Conservation (phyloP, 1,140 invertebrate species). For the Drosophila repletoides region DNA sequence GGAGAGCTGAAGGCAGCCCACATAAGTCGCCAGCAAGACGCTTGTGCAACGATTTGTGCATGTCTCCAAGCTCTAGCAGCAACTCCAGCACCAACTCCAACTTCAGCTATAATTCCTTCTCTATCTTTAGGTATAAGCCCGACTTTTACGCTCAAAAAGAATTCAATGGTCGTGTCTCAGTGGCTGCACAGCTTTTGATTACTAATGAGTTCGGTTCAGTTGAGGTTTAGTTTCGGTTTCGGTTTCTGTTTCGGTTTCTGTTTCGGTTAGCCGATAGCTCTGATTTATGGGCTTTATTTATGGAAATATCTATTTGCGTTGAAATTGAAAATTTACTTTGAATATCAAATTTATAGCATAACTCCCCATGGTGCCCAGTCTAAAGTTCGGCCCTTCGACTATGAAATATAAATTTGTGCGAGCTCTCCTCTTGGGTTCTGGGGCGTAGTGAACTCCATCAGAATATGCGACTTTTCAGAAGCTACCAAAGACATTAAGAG, state of each 20-base stretch:
- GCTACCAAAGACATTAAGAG: no score
- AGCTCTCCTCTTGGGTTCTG: neutral
- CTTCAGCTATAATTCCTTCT: neutral
- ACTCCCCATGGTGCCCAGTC: neutral
- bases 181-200: constrained; percentile 70
- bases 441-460: neutral
- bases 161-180: constrained; percentile 40
- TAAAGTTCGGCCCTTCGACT: constrained; percentile 9
- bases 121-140: neutral
- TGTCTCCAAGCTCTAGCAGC: no score
- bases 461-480: neutral
- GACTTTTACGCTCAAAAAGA: constrained; percentile 42
- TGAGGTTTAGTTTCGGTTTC: constrained; percentile 16
- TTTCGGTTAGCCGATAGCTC: constrained; percentile 48
- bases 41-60: constrained; percentile 72
- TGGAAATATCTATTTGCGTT: constrained; percentile 72
- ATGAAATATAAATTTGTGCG: no score
- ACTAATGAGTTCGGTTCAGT: constrained; percentile 64
- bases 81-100: no score
- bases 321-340: constrained; percentile 77
- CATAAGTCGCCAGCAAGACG: constrained; percentile 11
- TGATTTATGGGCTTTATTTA: constrained; percentile 79
- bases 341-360: constrained; percentile 64
- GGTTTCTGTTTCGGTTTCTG: constrained; percentile 33
- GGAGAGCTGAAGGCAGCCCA: constrained; percentile 35